Percentiles rank a stretch among this genome's conserved stretches.
Conservation (phyloP, 2,797 vertebrate species). For the Masticophis lateralis region DNA sequence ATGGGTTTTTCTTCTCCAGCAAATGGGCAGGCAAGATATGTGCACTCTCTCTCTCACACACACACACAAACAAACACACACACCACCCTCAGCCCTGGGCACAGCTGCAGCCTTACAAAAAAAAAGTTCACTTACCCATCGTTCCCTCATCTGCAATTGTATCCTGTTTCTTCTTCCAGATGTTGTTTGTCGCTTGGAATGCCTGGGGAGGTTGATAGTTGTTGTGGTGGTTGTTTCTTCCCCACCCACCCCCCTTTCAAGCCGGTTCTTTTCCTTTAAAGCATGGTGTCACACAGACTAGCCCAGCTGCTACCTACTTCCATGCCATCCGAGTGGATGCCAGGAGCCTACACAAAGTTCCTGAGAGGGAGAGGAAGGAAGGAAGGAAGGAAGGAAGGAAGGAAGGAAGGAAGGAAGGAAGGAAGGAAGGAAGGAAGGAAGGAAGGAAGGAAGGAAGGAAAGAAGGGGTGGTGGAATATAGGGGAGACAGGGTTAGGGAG, state of each 20-base stretch:
- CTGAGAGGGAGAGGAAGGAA: constrained; percentile 61
- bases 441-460: constrained; percentile 13
- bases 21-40: constrained; percentile 31
- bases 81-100: neutral
- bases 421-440: neutral
- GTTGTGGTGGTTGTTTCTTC: neutral
- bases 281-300: constrained; percentile 63
- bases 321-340: constrained; percentile 62
- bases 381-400: constrained; percentile 50
- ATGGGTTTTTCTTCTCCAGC: constrained; percentile 35
- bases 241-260: neutral
- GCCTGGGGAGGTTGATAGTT: neutral
- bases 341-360: constrained; percentile 70
- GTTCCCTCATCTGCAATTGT: constrained; percentile 72
- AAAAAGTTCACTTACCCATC: constrained; percentile 82
- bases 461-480: neutral
- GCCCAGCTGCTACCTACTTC: constrained; percentile 68
- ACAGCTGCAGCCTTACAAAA: constrained; percentile 59
- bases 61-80: neutral
- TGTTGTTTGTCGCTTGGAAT: constrained; percentile 12
- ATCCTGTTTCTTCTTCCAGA: constrained; percentile 39
- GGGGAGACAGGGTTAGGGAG: constrained; percentile 12
- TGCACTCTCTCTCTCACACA: neutral
- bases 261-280: constrained; percentile 46
- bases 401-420: constrained; percentile 44